Evolutionary conservation across 2,113 vertebrate genomes (phyloP).

Genomic region (Brachypodius melanocephalos): DNA sequence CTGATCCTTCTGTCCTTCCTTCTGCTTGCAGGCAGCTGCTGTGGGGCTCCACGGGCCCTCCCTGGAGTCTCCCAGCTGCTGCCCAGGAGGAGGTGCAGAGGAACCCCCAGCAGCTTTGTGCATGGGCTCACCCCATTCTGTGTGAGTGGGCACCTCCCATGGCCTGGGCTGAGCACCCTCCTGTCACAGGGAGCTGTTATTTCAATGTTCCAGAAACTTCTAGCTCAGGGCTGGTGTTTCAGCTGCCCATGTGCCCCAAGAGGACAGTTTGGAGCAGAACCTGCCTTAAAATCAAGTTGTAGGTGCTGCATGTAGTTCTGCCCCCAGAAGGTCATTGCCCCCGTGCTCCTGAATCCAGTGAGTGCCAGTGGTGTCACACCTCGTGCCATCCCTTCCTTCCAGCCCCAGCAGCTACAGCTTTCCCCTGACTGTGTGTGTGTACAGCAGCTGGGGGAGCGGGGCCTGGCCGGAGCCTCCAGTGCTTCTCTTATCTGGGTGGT

Average conservation of each 20-base stretch:
- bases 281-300: neutral
- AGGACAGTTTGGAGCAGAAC: neutral
- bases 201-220: slow-evolving; percentile 49
- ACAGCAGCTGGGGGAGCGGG: neutral
- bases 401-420: neutral
- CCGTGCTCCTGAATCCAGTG: neutral
- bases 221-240: neutral
- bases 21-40: neutral
- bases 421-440: neutral
- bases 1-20: neutral
- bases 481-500: neutral
- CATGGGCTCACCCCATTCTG: accelerated
- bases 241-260: accelerated
- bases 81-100: neutral
- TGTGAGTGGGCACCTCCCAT: neutral
- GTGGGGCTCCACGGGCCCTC: neutral
- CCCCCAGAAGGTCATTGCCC: neutral
- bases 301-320: neutral
- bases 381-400: neutral
- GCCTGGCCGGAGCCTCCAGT: neutral
- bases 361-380: neutral
- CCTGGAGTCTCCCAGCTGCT: neutral
- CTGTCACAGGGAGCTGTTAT: neutral
- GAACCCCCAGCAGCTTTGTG: neutral
- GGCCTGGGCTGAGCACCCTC: neutral